Conservation (phyloP, 1,140 invertebrate species). For the Eulimnadia texana region DNA sequence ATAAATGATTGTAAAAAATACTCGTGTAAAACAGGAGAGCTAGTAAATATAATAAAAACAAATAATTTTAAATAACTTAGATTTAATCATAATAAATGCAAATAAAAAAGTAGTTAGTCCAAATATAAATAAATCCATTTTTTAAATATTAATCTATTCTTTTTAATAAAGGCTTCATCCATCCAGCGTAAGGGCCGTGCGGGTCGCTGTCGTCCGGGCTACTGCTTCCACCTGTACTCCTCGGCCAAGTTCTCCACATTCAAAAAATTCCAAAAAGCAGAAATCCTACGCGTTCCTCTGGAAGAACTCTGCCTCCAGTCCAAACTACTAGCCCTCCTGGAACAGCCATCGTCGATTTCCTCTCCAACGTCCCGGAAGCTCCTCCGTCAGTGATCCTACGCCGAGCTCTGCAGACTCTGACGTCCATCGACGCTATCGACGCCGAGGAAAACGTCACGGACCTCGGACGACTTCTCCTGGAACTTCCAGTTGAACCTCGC, state of each 20-base stretch:
- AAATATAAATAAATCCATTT: too few species aligned
- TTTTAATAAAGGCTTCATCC: slow-evolving; percentile 39
- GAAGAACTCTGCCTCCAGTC: slow-evolving; percentile 86
- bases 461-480: slow-evolving; percentile 69
- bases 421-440: slow-evolving; percentile 70
- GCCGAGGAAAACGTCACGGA: slow-evolving; percentile 69
- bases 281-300: slow-evolving; percentile 68
- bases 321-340: slow-evolving; percentile 66
- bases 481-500: slow-evolving; percentile 79
- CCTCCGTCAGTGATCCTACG: slow-evolving; percentile 59
- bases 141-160: neutral
- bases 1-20: neutral
- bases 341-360: slow-evolving; percentile 62
- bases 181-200: slow-evolving; percentile 66
- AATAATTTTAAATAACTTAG: too few species aligned
- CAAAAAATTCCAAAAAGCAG: slow-evolving; percentile 52
- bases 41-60: neutral
- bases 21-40: neutral
- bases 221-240: slow-evolving; percentile 65
- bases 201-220: slow-evolving; percentile 64
- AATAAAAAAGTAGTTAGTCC: too few species aligned
- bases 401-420: slow-evolving; percentile 44
- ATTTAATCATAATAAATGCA: too few species aligned
- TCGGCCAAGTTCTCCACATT: slow-evolving; percentile 48
- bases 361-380: slow-evolving; percentile 66